Evolutionary conservation across 2,113 vertebrate species (phyloP).

Genomic region (Daubentonia madagascariensis): DNA sequence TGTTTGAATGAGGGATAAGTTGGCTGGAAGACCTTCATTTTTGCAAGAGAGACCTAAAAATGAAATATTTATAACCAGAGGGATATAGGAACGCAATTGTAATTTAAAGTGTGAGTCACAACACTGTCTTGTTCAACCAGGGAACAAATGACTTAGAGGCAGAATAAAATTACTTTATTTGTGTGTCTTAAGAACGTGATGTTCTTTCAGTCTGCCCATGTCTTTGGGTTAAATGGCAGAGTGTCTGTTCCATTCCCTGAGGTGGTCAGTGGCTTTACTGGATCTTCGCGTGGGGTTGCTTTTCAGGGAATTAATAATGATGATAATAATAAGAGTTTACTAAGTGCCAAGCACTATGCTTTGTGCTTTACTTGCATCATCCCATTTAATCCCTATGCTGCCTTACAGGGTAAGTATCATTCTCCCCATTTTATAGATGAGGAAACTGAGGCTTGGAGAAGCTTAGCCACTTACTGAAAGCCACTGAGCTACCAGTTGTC

Average conservation of each 20-base stretch:
- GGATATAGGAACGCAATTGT: constrained; percentile 51
- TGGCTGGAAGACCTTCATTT: constrained; percentile 12
- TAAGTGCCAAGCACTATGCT: neutral
- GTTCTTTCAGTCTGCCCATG: neutral
- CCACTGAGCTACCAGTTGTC: neutral
- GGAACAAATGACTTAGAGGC: constrained; percentile 42
- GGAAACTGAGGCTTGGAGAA: neutral
- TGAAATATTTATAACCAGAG: constrained; percentile 55
- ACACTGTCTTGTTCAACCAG: constrained; percentile 26
- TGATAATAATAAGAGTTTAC: neutral
- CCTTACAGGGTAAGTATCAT: neutral
- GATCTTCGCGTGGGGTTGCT: neutral
- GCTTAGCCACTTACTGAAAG: neutral
- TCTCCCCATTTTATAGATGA: neutral
- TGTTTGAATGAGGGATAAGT: neutral
- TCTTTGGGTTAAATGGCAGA: neutral
- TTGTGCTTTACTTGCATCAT: neutral
- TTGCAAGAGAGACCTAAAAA: neutral
- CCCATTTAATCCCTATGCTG: neutral
- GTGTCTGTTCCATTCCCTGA: neutral
- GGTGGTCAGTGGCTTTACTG: neutral
- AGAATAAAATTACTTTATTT: constrained; percentile 41
- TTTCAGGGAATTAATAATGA: neutral
- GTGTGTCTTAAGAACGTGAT: constrained; percentile 4
- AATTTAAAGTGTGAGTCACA: constrained; percentile 54